Base-by-base conservation (phyloP, 2,888 invertebrate species). In the Peribatodes rhomboidaria region DNA sequence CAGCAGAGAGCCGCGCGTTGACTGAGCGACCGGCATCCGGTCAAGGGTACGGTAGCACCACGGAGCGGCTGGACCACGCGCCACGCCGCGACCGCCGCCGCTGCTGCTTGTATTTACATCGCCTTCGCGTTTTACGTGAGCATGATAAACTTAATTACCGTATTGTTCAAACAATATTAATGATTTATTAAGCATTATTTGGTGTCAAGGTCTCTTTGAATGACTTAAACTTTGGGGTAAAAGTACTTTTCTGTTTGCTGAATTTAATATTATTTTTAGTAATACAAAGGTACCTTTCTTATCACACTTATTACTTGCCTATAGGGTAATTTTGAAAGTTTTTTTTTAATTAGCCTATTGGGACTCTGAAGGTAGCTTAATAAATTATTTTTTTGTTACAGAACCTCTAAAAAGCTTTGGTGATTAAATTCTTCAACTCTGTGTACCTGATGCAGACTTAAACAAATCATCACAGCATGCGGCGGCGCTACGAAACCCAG, bases 1-100 rank as follows among this genome's bases (percentile, higher is more conserved):
- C 66, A 83, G 72, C 73, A 78, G 81, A 85, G 79, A 85, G 89
- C 78, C 87, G 88, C 84, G 87, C 82, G 80, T 79, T 90, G 88
- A 88, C 90, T 90, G 85, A 86, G 79, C 79, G 79, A 75, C 76
- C 80, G 80, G 74, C 76, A 77, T 75, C 71, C 88, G 88, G 88
- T 88, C 89, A 89, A 89, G 89, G 89, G 85, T 88, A 84, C 76
- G 49, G 55, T 31, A 54, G 33, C 41, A 42, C 41, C 53, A 46
- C 59, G 70, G 79, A 73, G 79, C 81, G 79, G 77, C 75, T 77
- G 77, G 79, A 76, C 76, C 76, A 77, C 73, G 59, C 53, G 53
- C 53, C 55, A 27, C 50, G 58, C 55, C 13, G 33, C 58, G 57
- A 20, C 33, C 55, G 35, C 47, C 57, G 42, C 53, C 53, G 14